Conservation (phyloP, 2,113 vertebrate genomes). For the Illadopsis cleaveri region DNA sequence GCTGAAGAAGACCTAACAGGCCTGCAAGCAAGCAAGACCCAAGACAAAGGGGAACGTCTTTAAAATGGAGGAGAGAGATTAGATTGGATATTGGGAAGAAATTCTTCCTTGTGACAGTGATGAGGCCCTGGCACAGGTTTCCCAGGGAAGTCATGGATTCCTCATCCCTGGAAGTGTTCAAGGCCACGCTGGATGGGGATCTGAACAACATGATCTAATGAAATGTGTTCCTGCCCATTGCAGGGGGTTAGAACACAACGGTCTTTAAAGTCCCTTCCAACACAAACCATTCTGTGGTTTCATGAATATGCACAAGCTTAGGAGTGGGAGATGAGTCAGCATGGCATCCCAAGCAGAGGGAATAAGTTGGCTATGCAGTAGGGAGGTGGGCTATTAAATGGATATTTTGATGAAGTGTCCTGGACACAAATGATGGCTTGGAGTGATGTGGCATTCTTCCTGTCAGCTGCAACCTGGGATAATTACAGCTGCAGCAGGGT, state of each 20-base stretch:
- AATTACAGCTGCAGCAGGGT: neutral
- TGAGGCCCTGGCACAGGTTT: neutral
- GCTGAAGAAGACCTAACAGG: neutral
- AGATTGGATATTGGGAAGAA: neutral
- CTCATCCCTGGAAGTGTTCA: neutral
- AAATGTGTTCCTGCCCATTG: neutral
- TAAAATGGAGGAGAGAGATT: neutral
- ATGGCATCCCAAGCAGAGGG: neutral
- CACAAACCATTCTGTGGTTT: neutral
- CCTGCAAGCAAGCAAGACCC: neutral
- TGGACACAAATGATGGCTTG: neutral
- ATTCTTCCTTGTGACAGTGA: neutral
- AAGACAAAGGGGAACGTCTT: neutral
- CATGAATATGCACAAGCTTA: neutral
- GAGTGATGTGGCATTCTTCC: neutral
- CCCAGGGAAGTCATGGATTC: neutral
- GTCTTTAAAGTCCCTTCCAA: neutral
- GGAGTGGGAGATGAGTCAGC: neutral
- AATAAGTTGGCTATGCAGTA: neutral
- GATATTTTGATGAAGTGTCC: conserved; percentile 10
- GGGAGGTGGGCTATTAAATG: neutral
- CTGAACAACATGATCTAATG: neutral
- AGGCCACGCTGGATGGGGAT: neutral
- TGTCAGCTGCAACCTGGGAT: neutral
- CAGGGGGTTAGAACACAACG: neutral